Evolutionary conservation across 2,888 invertebrate species (phyloP), one percentile per base, ranked within the genome.

Genomic region (Laothoe populi): DNA sequence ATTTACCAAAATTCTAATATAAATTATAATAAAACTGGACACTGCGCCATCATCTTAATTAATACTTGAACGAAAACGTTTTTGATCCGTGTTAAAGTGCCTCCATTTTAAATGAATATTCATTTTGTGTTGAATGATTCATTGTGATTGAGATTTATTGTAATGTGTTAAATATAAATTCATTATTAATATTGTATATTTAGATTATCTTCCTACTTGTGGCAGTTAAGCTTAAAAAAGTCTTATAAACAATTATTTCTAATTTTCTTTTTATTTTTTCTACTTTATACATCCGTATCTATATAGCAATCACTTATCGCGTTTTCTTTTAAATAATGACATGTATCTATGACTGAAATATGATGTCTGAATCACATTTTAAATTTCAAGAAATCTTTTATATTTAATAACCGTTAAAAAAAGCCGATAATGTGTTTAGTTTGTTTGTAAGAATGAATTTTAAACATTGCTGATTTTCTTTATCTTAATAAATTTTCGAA

Each of bases 31-130:
- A 64, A 60, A 62, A 60, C 53, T 63, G 75, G 78, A 75, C 69
- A 68, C 62, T 65, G 68, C 70, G 70, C 71, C 77, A 77, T 70
- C 73, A 83, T 86, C 85, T 84, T 86, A 86, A 85, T 86, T 82
- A 81, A 81, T 75, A 77, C 77, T 76, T 53, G 11, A 53, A 53
- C 35, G 19, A 31, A 53, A 53, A 53, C 53, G 53, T 35, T 53
- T 53, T 53, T 19, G 19, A 35, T 35, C 10, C 31, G 53, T 11
- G 35, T 35, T 35, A 21, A 53, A 53, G 19, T 53, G 49, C 26
- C 26, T 31, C 31, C 16, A 53, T 44, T 44, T 26, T 53, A 53
- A 53, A 83, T 84, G 84, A 86, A 87, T 87, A 85, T 83, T 35
- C 19, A 35, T 53, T 49, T 24, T 46, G 10, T 53, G 35, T 53